Percentiles rank a stretch among this genome's conserved stretches.
phyloP scores from a whole-genome alignment of 2,797 vertebrate genomes.

The Smutsia gigantea region DNA sequence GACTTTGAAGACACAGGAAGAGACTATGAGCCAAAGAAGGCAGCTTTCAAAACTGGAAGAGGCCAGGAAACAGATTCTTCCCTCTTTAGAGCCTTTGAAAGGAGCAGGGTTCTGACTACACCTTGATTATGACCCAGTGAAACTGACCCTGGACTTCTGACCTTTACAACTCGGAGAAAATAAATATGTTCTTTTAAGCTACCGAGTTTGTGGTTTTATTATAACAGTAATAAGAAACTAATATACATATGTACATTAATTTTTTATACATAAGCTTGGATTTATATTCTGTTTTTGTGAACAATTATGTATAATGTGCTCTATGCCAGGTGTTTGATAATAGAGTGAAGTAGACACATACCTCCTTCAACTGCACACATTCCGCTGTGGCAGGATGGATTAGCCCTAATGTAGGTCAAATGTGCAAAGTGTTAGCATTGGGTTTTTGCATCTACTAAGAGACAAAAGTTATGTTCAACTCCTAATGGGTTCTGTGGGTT shows the following conservation, averaged over 20 bases:
- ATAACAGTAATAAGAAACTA: neutral
- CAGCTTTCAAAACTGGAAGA: neutral
- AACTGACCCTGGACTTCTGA: neutral
- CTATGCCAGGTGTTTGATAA: neutral
- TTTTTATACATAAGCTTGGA: neutral
- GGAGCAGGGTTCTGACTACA: neutral
- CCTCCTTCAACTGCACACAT: neutral
- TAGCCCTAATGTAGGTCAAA: neutral
- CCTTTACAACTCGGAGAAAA: neutral
- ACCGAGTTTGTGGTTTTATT: neutral
- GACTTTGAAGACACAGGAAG: neutral
- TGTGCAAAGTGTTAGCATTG: neutral
- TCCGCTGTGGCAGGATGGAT: neutral
- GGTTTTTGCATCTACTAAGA: neutral
- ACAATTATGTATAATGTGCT: neutral
- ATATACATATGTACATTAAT: neutral
- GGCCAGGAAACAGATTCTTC: neutral
- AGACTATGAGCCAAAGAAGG: neutral
- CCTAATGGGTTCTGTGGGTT: neutral
- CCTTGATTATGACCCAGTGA: neutral
- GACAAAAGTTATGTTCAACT: neutral
- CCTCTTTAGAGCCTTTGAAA: neutral
- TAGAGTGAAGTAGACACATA: neutral
- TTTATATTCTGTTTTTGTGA: neutral
- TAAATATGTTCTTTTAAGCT: neutral